phyloP scores from a whole-genome alignment of 2,888 invertebrate genomes.

The Nomada fabriciana region DNA sequence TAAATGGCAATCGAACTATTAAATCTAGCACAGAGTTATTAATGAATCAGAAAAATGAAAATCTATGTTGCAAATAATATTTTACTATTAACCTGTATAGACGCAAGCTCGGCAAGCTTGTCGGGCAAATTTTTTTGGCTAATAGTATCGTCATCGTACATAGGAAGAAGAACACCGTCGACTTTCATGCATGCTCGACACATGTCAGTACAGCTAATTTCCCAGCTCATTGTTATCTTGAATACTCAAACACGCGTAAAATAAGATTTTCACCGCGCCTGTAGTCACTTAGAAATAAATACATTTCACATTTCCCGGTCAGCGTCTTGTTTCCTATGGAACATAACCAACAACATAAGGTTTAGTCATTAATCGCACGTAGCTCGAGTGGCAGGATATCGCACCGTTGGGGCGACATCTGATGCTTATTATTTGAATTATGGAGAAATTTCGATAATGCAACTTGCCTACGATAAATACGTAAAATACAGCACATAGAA shows the following conservation, averaged over 20 bases:
- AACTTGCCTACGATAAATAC: too few relatives aligned
- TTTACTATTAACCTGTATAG: constrained; percentile 62
- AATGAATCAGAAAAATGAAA: background rate
- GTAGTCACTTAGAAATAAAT: constrained; percentile 37
- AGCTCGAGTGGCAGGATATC: background rate
- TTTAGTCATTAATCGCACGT: background rate
- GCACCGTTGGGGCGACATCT: constrained; percentile 15
- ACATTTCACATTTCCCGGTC: constrained; percentile 65
- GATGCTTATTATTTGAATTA: background rate
- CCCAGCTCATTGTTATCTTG: constrained; percentile 71
- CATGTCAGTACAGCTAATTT: constrained; percentile 75
- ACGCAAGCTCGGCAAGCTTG: constrained; percentile 80
- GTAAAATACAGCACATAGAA: too few relatives aligned
- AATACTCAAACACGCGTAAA: constrained; percentile 21
- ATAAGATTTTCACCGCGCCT: constrained; percentile 23
- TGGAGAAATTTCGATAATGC: too few relatives aligned
- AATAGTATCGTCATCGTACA: constrained; percentile 78
- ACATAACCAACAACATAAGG: constrained; percentile 38
- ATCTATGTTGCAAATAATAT: background rate
- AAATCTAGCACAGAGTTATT: background rate
- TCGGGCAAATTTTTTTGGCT: constrained; percentile 75
- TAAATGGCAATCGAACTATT: background rate
- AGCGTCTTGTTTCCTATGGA: constrained; percentile 30
- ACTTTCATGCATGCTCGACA: constrained; percentile 83
- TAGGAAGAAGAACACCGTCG: constrained; percentile 77